phyloP scores from a whole-genome alignment of 2,797 vertebrate genomes.

The Chaetodon trifasciatus region DNA sequence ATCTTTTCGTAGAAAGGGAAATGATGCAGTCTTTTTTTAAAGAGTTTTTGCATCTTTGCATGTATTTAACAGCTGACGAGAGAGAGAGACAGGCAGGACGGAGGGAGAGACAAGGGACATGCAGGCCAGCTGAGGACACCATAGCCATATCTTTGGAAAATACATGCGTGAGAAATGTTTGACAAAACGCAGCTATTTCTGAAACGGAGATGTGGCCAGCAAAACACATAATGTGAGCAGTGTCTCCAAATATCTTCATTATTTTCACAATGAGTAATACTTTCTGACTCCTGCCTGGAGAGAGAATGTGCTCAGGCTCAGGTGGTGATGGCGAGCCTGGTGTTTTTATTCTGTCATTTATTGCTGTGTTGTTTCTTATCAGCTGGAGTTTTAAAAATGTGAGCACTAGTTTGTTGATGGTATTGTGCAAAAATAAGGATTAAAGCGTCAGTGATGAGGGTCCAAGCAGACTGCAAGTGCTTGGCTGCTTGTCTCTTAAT shows the following conservation, averaged over 20 bases:
- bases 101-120: background rate
- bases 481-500: too few species aligned
- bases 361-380: background rate
- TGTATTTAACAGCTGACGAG: background rate
- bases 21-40: background rate
- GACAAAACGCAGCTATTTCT: too few species aligned
- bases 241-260: too few species aligned
- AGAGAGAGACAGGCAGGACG: background rate
- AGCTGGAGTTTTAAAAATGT: background rate
- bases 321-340: background rate
- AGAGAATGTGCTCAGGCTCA: background rate
- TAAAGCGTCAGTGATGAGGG: too few species aligned
- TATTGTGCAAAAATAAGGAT: background rate
- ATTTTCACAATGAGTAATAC: background rate
- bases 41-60: background rate
- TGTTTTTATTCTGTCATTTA: background rate
- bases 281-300: background rate
- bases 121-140: constrained; percentile 18
- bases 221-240: background rate
- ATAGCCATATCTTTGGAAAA: background rate
- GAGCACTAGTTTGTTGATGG: background rate
- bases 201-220: background rate
- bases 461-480: too few species aligned
- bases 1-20: background rate
- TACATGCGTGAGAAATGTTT: too few species aligned